Evolutionary conservation across 2,113 vertebrate genomes (phyloP).

Genomic region (Anguilla japonica): DNA sequence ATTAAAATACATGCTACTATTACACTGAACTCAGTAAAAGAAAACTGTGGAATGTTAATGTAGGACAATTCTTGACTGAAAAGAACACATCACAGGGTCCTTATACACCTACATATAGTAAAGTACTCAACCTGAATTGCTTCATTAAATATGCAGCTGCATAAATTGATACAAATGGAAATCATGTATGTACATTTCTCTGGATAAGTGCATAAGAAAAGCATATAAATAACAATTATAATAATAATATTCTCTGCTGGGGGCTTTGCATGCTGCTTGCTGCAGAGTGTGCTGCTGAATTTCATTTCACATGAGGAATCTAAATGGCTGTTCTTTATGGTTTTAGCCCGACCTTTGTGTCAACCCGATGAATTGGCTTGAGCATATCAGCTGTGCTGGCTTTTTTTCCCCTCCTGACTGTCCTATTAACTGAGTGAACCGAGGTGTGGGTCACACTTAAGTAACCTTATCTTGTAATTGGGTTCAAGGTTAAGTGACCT

Average conservation of each 20-base stretch:
- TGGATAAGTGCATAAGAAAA: not conserved
- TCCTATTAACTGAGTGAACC: conserved; percentile 71
- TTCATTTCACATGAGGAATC: conserved; percentile 70
- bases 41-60: not conserved
- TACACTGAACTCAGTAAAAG: not conserved
- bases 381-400: conserved; percentile 68
- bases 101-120: not conserved
- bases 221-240: not conserved
- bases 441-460: conserved; percentile 65
- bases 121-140: not conserved
- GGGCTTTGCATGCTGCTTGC: conserved; percentile 29
- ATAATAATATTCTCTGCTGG: not conserved
- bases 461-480: conserved; percentile 83
- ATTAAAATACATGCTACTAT: not conserved
- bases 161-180: not conserved
- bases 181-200: not conserved
- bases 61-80: not conserved
- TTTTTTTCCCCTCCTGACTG: conserved; percentile 57
- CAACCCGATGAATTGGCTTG: conserved; percentile 69
- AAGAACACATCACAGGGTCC: not conserved
- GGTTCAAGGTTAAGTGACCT: conserved; percentile 81
- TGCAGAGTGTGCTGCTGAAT: conserved; percentile 66
- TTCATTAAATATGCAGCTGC: not conserved
- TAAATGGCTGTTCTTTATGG: conserved; percentile 69
- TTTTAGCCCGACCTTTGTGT: conserved; percentile 65